Evolutionary conservation across 1,140 invertebrate species (phyloP).

Genomic region (Euwallacea similis): DNA sequence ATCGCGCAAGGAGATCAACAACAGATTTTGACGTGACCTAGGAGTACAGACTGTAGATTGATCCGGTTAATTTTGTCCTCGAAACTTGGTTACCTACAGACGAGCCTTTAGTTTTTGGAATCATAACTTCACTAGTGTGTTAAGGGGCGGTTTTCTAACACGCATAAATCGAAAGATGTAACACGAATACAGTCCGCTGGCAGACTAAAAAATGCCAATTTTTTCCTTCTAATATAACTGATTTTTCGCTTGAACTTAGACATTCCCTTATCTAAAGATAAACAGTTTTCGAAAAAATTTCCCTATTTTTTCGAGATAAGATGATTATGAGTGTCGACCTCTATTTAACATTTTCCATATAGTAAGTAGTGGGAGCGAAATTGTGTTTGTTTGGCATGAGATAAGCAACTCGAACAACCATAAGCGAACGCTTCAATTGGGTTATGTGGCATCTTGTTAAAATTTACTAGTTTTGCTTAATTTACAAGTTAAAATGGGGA

Average conservation of each 20-base stretch:
- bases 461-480: too few relatives aligned
- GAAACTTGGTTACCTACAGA: not conserved
- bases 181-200: too few relatives aligned
- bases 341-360: slow-evolving; percentile 32
- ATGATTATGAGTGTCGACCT: slow-evolving; percentile 19
- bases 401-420: too few relatives aligned
- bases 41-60: slow-evolving; percentile 6
- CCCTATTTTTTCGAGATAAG: slow-evolving; percentile 35
- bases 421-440: too few relatives aligned
- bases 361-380: not conserved
- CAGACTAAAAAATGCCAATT: slow-evolving; percentile 26
- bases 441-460: too few relatives aligned
- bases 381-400: too few relatives aligned
- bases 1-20: not conserved
- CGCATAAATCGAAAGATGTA: too few relatives aligned
- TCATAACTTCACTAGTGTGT: too few relatives aligned
- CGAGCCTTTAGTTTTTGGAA: too few relatives aligned
- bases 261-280: slow-evolving; percentile 28
- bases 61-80: slow-evolving; percentile 3
- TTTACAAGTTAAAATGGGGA: too few relatives aligned
- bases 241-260: slow-evolving; percentile 36
- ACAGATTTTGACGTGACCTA: slow-evolving; percentile 4
- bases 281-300: slow-evolving; percentile 32
- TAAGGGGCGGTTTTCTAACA: not conserved
- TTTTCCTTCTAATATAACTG: slow-evolving; percentile 20